phyloP scores from a whole-genome alignment of 2,113 vertebrate genomes.

The Pangasianodon gigas region DNA sequence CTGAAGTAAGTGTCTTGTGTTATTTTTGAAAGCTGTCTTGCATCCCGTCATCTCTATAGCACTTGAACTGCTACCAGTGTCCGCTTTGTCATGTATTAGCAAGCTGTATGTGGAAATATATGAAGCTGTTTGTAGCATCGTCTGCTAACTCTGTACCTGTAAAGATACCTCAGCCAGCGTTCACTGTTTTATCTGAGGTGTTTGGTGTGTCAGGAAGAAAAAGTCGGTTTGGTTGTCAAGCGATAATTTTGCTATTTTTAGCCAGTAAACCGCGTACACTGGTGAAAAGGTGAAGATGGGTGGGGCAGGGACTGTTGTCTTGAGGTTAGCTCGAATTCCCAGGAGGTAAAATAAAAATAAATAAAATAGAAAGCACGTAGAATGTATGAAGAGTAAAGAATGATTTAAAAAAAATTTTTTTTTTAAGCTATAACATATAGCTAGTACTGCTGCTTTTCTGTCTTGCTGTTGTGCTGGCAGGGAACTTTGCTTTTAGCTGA shows the following conservation, averaged over 20 bases:
- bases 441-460: background rate
- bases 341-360: background rate
- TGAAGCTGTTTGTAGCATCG: background rate
- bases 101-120: background rate
- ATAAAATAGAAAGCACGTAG: background rate
- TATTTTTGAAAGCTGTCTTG: background rate
- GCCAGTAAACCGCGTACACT: background rate
- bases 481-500: conserved; percentile 6
- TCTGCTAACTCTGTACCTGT: background rate
- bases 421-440: background rate
- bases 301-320: background rate
- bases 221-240: background rate
- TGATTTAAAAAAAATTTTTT: too few relatives aligned
- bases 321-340: background rate
- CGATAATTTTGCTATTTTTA: background rate
- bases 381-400: too few relatives aligned
- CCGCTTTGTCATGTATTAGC: background rate
- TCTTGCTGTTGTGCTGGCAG: conserved; percentile 6
- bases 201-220: background rate
- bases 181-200: background rate
- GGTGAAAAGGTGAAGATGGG: background rate
- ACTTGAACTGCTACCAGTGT: background rate
- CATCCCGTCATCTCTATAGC: background rate
- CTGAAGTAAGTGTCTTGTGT: background rate
- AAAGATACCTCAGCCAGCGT: background rate